phyloP scores from a whole-genome alignment of 2,113 vertebrate species.

The Mesembrinibis cayennensis region DNA sequence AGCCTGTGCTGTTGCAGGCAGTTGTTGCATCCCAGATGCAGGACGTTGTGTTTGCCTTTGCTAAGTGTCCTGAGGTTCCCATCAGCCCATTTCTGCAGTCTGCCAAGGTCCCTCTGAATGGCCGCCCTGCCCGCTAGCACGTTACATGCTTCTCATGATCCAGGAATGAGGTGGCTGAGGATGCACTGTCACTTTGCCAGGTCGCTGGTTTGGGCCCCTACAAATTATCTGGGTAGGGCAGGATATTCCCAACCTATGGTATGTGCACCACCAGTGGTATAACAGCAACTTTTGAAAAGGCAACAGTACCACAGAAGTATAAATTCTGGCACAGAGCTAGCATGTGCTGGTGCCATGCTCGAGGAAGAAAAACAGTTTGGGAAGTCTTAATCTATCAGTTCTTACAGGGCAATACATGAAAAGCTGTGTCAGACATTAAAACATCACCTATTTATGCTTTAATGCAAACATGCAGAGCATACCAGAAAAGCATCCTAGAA shows the following conservation, averaged over 20 bases:
- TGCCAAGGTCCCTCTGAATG: background rate
- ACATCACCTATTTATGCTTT: background rate
- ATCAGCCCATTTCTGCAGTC: background rate
- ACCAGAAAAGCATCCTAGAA: background rate
- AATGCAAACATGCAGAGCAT: background rate
- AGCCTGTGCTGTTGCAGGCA: background rate
- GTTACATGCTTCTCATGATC: rapidly evolving
- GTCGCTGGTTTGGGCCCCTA: background rate
- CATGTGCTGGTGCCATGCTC: background rate
- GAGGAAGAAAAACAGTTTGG: background rate
- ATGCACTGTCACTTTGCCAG: background rate
- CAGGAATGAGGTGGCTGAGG: background rate
- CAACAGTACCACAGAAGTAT: background rate
- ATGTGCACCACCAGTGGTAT: background rate
- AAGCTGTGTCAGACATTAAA: background rate
- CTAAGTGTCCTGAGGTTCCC: background rate
- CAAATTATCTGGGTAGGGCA: background rate
- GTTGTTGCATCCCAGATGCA: background rate
- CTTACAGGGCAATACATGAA: background rate
- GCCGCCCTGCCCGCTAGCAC: background rate
- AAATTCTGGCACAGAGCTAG: background rate
- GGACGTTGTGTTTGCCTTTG: background rate
- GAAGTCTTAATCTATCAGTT: background rate
- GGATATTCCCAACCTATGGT: background rate
- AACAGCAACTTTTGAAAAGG: background rate